A percentile compares a stretch with the other conserved stretches of the same genome.
Conservation (phyloP, 1,140 invertebrate genomes). For the Holcopasites calliopsidis region DNA sequence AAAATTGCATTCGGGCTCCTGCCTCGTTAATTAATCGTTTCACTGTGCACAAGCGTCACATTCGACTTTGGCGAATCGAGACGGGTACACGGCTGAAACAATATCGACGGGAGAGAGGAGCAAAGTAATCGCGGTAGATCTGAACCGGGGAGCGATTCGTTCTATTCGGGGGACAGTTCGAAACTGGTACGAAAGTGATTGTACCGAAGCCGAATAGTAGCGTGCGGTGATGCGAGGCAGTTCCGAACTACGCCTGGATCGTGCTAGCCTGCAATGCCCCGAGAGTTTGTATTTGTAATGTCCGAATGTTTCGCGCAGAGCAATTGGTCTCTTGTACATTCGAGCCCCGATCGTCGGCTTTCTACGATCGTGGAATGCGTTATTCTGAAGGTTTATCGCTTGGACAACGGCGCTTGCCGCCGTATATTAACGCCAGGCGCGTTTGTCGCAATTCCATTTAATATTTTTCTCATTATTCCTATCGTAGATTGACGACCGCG, state of each 20-base stretch:
- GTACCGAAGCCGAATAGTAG: constrained; percentile 52
- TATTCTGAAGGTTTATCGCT: background rate
- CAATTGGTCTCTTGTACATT: constrained; percentile 56
- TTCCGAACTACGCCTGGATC: constrained; percentile 43
- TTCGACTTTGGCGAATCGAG: too few species aligned
- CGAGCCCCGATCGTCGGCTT: background rate
- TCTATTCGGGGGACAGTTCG: constrained; percentile 49
- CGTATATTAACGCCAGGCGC: background rate
- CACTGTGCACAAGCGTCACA: too few species aligned
- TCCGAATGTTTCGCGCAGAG: constrained; percentile 58
- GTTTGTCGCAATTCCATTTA: too few species aligned
- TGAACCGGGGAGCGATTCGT: constrained; percentile 49
- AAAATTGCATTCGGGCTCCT: too few species aligned
- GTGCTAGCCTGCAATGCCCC: constrained; percentile 14
- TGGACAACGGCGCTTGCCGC: background rate
- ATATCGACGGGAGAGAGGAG: constrained; percentile 39
- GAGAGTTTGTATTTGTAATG: constrained; percentile 24
- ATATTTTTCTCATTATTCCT: too few species aligned
- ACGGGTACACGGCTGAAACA: background rate
- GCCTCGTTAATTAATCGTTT: too few species aligned
- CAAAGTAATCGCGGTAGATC: constrained; percentile 48
- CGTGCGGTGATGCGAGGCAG: constrained; percentile 24
- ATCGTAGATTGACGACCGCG: too few species aligned
- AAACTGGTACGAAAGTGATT: constrained; percentile 56
- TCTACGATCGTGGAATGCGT: background rate